A percentile compares a stretch with the other conserved stretches of the same genome.
Evolutionary conservation across 1,140 invertebrate species (phyloP).

Genomic region (Drosophila azteca): DNA sequence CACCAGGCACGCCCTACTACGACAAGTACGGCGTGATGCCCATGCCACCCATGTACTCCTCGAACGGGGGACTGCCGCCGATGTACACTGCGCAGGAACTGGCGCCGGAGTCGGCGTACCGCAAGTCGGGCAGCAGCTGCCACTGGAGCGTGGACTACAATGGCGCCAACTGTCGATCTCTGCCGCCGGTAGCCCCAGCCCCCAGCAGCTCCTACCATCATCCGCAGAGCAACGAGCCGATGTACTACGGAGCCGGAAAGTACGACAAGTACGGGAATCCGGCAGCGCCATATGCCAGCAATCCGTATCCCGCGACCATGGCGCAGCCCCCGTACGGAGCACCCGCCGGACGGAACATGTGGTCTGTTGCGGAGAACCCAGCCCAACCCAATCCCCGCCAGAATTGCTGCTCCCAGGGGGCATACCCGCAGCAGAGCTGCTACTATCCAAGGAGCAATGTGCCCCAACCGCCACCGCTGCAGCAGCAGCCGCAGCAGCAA

Average conservation of each 20-base stretch:
- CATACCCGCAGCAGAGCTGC: constrained; percentile 65
- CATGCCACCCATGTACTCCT: constrained; percentile 61
- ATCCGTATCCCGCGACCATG: constrained; percentile 47
- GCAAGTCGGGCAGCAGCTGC: constrained; percentile 50
- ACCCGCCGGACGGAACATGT: constrained; percentile 47
- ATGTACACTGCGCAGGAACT: constrained; percentile 57
- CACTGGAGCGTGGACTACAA: constrained; percentile 69
- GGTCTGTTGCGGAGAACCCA: constrained; percentile 35
- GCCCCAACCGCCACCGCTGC: constrained; percentile 6
- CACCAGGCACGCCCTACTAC: constrained; percentile 48
- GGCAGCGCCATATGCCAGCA: constrained; percentile 27
- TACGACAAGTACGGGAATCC: constrained; percentile 65
- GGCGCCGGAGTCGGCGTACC: constrained; percentile 37
- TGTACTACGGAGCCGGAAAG: constrained; percentile 56
- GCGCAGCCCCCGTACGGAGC: constrained; percentile 27
- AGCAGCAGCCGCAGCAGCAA: constrained; percentile 12
- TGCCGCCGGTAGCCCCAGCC: constrained; percentile 25
- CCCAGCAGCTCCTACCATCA: constrained; percentile 38
- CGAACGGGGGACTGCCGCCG: constrained; percentile 41
- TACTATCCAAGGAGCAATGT: constrained; percentile 69
- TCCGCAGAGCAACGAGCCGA: constrained; percentile 31
- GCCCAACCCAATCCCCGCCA: constrained; percentile 41
- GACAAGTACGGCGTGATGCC: constrained; percentile 66
- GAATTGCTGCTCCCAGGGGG: constrained; percentile 66
- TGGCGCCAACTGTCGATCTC: constrained; percentile 51